Percentiles rank a stretch among this genome's conserved stretches.
Conservation (phyloP, 2,797 vertebrate species). For the Sardinella longiceps region DNA sequence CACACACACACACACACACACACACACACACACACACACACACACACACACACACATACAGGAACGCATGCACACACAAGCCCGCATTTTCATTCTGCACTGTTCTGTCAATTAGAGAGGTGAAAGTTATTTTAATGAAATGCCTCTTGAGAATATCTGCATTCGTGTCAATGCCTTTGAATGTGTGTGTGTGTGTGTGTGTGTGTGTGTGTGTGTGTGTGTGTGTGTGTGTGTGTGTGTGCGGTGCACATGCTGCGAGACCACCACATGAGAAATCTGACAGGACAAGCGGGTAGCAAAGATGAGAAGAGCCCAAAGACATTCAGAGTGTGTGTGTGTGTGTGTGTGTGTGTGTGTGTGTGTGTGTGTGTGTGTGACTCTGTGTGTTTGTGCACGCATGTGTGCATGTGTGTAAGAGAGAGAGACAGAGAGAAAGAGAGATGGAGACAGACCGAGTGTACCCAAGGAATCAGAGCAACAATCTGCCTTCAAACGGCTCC, state of each 20-base stretch:
- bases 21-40: conserved; percentile 4
- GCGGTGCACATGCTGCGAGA: conserved; percentile 4
- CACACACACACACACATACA: not conserved
- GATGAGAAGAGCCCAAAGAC: not conserved
- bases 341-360: too few species aligned
- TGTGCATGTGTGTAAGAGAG: not conserved
- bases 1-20: not conserved
- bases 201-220: conserved; percentile 11
- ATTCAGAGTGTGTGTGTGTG: not conserved
- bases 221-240: not conserved
- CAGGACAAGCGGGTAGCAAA: not conserved
- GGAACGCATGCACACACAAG: not conserved
- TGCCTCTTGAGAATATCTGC: conserved; percentile 18
- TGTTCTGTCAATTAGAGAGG: conserved; percentile 59
- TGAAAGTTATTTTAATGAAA: conserved; percentile 57
- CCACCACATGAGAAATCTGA: not conserved
- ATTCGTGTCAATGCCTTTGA: not conserved
- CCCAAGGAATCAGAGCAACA: not conserved
- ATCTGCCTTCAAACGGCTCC: conserved; percentile 3
- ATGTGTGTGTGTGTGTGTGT: conserved; percentile 32
- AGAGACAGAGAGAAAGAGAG: not conserved
- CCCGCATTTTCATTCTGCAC: conserved; percentile 58
- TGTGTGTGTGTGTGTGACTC: too few species aligned
- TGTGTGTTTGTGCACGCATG: too few species aligned
- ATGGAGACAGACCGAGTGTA: not conserved